Evolutionary conservation across 2,797 vertebrate species (phyloP).

Genomic region (Antrozous pallidus): DNA sequence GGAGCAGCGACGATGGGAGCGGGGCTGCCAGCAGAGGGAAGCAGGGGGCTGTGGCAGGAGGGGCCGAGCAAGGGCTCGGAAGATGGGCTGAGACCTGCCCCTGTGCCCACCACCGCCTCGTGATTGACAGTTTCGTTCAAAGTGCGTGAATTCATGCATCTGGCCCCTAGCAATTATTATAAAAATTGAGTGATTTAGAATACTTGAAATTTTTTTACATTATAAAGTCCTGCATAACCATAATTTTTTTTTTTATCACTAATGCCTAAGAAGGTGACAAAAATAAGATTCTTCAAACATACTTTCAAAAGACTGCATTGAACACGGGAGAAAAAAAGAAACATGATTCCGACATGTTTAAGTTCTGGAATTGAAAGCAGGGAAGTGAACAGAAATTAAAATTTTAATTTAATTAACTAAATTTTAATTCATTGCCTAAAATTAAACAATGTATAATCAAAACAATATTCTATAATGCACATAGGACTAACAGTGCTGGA

Average conservation of each 20-base stretch:
- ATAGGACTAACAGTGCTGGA: background rate
- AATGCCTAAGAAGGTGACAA: background rate
- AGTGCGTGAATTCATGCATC: too few relatives aligned
- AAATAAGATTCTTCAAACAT: constrained; percentile 10
- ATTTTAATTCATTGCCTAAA: background rate
- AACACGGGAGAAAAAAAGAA: background rate
- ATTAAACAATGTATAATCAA: background rate
- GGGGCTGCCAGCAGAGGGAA: too few relatives aligned
- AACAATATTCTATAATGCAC: background rate
- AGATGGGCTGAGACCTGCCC: too few relatives aligned
- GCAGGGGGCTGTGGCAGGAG: too few relatives aligned
- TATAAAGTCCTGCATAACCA: background rate
- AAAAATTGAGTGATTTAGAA: background rate
- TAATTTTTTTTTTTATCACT: background rate
- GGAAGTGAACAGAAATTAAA: background rate
- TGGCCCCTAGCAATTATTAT: background rate
- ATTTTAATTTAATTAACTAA: background rate
- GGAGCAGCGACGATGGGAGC: accelerated
- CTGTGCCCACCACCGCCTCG: too few relatives aligned
- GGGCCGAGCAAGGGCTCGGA: accelerated
- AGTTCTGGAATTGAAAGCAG: background rate
- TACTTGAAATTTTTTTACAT: background rate
- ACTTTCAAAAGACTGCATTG: background rate
- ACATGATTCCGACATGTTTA: background rate
- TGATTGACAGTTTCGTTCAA: too few relatives aligned